phyloP scores from a whole-genome alignment of 2,888 invertebrate species.

The Barypeithes pellucidus region DNA sequence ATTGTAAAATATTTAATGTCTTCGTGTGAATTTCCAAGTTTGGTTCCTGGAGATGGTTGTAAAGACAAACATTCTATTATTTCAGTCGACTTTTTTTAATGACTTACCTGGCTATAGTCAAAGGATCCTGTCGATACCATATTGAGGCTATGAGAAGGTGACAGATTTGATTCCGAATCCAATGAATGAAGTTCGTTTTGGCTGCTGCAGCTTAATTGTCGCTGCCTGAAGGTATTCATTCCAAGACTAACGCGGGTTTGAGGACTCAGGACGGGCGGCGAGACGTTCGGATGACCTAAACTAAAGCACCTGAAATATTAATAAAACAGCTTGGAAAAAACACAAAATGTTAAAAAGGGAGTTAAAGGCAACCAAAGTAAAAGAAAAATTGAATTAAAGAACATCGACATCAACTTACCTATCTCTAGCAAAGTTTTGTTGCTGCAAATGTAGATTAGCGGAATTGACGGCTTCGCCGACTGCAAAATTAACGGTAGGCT shows the following conservation, averaged over 20 bases:
- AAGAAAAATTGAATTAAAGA: background rate
- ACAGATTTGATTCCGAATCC: conserved; percentile 72
- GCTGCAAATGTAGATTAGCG: conserved; percentile 63
- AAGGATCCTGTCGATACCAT: conserved; percentile 71
- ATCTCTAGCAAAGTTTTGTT: conserved; percentile 60
- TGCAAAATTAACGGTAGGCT: conserved; percentile 76
- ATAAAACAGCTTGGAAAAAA: background rate
- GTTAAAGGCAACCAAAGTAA: background rate
- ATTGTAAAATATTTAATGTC: too few species aligned
- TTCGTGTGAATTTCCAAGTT: too few species aligned
- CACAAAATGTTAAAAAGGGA: too few species aligned
- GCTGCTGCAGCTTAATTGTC: conserved; percentile 81
- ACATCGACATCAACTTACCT: too few species aligned
- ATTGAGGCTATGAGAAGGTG: conserved; percentile 71
- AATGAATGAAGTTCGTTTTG: conserved; percentile 81
- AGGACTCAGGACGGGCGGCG: conserved; percentile 75
- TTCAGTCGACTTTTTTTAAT: background rate
- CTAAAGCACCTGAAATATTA: conserved; percentile 78
- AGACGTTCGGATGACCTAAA: conserved; percentile 70
- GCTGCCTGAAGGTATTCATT: conserved; percentile 64
- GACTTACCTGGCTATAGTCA: conserved; percentile 72
- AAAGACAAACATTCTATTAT: too few species aligned
- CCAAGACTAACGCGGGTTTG: conserved; percentile 79
- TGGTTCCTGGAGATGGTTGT: too few species aligned
- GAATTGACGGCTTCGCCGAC: conserved; percentile 77